Percentiles rank a stretch among this genome's conserved stretches.
Conservation (phyloP, 2,888 invertebrate species). For the Tachina grossa region DNA sequence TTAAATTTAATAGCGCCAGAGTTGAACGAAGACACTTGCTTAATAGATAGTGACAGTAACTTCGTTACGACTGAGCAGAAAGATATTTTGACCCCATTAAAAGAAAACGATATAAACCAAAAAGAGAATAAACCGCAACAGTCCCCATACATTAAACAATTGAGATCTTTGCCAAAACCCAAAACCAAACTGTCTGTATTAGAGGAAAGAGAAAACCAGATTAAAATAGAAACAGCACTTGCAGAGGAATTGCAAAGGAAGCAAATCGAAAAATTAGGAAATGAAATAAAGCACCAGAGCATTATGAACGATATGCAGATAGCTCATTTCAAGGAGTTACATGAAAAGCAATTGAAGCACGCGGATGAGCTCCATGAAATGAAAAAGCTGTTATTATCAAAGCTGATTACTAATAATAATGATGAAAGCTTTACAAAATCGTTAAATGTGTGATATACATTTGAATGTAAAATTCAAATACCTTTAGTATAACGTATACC, state of each 20-base stretch:
- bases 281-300: conserved; percentile 8
- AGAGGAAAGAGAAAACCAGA: conserved; percentile 30
- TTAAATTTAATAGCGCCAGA: conserved; percentile 23
- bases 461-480: too few relatives aligned
- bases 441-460: too few relatives aligned
- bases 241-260: conserved; percentile 27
- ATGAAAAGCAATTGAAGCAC: too few relatives aligned
- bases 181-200: conserved; percentile 28
- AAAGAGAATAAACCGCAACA: conserved; percentile 22
- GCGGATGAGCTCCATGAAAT: too few relatives aligned
- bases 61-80: conserved; percentile 13
- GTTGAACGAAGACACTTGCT: conserved; percentile 4
- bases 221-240: conserved; percentile 21
- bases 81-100: too few relatives aligned
- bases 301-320: too few relatives aligned
- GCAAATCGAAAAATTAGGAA: conserved; percentile 18
- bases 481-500: too few relatives aligned
- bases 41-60: conserved; percentile 23
- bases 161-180: conserved; percentile 24
- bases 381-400: too few relatives aligned
- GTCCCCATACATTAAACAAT: conserved; percentile 18
- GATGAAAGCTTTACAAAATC: too few relatives aligned
- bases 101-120: too few relatives aligned
- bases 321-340: too few relatives aligned
- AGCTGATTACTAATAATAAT: too few relatives aligned